Percentiles rank a stretch among this genome's conserved stretches.
Evolutionary conservation across 1,140 invertebrate genomes (phyloP).

Genomic region (Plectrocnemia conspersa): DNA sequence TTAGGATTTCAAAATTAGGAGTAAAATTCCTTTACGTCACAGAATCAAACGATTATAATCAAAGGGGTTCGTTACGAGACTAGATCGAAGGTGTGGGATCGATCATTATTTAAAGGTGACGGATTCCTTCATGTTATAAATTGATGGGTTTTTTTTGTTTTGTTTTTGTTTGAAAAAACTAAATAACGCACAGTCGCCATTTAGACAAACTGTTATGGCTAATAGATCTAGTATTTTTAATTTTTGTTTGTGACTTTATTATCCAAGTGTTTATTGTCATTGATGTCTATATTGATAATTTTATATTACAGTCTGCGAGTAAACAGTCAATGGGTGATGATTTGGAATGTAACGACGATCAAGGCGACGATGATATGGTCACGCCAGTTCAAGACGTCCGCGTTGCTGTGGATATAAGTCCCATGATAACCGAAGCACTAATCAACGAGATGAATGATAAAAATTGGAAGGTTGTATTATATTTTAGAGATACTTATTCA

Average conservation of each 20-base stretch:
- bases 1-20: constrained; percentile 8
- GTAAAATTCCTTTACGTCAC: constrained; percentile 10
- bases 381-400: constrained; percentile 62
- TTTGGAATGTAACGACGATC: constrained; percentile 51
- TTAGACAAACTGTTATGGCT: too few relatives aligned
- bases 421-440: constrained; percentile 77
- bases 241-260: too few relatives aligned
- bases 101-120: constrained; percentile 14
- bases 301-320: constrained; percentile 43
- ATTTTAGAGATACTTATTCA: neutral
- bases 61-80: constrained; percentile 13
- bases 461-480: constrained; percentile 78
- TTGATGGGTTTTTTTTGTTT: neutral
- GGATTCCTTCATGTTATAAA: constrained; percentile 14
- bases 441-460: constrained; percentile 83
- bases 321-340: constrained; percentile 51
- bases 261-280: too few relatives aligned
- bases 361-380: constrained; percentile 49
- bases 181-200: neutral
- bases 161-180: constrained; percentile 15
- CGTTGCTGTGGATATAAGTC: constrained; percentile 76
- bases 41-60: constrained; percentile 18
- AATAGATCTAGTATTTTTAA: too few relatives aligned
- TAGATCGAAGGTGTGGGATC: constrained; percentile 9
- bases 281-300: too few relatives aligned